phyloP scores from a whole-genome alignment of 2,888 invertebrate species.

The Drosophila fulvimacula region DNA sequence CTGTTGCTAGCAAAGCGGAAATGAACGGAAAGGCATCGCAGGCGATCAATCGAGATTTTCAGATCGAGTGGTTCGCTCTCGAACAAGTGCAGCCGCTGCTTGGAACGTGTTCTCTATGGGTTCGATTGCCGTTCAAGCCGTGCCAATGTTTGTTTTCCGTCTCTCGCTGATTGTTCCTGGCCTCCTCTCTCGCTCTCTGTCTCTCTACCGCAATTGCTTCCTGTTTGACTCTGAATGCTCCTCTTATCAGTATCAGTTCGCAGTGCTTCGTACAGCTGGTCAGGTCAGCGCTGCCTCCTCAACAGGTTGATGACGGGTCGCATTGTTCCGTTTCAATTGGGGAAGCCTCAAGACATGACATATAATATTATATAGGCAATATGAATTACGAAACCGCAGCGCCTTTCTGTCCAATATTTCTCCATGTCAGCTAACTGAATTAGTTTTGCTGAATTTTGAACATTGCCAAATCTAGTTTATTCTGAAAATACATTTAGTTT shows the following conservation, averaged over 20 bases:
- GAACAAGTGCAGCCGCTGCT: slow-evolving; percentile 65
- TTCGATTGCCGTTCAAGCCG: slow-evolving; percentile 42
- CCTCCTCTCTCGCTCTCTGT: background rate
- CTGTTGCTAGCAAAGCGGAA: slow-evolving; percentile 64
- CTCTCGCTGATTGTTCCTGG: slow-evolving; percentile 33
- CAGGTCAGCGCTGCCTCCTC: slow-evolving; percentile 29
- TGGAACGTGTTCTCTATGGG: slow-evolving; percentile 58
- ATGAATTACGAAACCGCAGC: background rate
- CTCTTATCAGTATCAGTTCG: slow-evolving; percentile 68
- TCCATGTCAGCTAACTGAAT: background rate
- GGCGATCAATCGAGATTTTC: slow-evolving; percentile 29
- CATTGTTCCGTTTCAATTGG: background rate
- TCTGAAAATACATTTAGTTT: background rate
- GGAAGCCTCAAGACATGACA: background rate
- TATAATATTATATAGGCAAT: background rate
- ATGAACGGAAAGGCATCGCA: slow-evolving; percentile 60
- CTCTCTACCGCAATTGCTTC: slow-evolving; percentile 48
- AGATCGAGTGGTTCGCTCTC: slow-evolving; percentile 60
- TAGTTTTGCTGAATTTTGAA: background rate
- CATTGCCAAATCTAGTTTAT: background rate
- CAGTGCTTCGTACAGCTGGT: slow-evolving; percentile 31
- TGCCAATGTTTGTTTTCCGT: slow-evolving; percentile 20
- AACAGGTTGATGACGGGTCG: slow-evolving; percentile 10
- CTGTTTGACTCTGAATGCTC: slow-evolving; percentile 49
- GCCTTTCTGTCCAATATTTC: too few relatives aligned